Evolutionary conservation across 2,113 vertebrate genomes (phyloP).

Genomic region (Protomyctophum bolini): DNA sequence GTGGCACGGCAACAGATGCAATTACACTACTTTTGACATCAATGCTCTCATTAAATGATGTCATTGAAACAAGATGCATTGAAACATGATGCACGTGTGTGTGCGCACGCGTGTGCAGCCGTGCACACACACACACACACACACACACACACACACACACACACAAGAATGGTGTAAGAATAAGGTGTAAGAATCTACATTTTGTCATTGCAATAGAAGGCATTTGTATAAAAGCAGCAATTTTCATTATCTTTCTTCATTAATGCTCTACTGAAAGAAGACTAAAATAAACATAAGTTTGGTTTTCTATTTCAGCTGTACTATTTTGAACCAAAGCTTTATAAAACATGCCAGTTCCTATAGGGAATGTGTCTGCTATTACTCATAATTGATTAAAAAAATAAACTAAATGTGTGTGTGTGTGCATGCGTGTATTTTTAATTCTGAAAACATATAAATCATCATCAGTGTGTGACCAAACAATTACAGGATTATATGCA

Average conservation of each 20-base stretch:
- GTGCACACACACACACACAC: conserved; percentile 34
- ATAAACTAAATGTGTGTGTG: too few relatives aligned
- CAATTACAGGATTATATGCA: neutral
- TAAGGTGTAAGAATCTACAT: too few relatives aligned
- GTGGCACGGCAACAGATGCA: conserved; percentile 63
- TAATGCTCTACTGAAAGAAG: neutral
- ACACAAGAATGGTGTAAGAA: neutral
- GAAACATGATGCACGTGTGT: conserved; percentile 40
- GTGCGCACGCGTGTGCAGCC: too few relatives aligned
- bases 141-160: neutral
- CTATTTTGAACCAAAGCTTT: too few relatives aligned
- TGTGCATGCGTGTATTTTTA: too few relatives aligned
- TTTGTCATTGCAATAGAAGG: neutral
- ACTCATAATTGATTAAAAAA: too few relatives aligned
- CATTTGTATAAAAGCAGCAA: neutral
- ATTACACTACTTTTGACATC: conserved; percentile 73
- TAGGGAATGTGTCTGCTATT: too few relatives aligned
- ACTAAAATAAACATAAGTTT: neutral
- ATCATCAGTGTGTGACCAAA: neutral
- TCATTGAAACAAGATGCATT: conserved; percentile 63
- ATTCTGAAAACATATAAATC: too few relatives aligned
- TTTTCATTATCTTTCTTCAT: neutral
- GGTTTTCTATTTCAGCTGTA: too few relatives aligned
- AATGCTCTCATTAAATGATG: conserved; percentile 72
- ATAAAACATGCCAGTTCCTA: too few relatives aligned